Conservation (phyloP, 2,113 vertebrate genomes). For the Theropithecus gelada region DNA sequence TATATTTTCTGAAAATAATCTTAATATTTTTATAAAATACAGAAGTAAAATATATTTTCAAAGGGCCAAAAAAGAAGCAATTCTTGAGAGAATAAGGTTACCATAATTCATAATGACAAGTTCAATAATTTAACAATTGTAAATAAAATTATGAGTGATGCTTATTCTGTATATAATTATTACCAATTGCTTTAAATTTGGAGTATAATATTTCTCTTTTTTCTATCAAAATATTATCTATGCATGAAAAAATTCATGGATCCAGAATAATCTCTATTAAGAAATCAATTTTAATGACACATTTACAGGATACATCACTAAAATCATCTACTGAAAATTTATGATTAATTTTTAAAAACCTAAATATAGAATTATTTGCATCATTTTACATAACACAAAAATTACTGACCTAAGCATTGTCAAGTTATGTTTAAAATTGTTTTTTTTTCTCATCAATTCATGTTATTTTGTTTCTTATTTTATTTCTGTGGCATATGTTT, state of each 20-base stretch:
- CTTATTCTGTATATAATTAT: not conserved
- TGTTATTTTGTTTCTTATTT: not conserved
- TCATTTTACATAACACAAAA: not conserved
- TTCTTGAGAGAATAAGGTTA: not conserved
- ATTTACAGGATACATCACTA: not conserved
- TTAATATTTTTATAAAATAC: not conserved
- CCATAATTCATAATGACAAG: not conserved
- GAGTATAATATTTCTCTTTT: not conserved
- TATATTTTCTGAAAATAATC: not conserved
- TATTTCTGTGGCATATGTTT: not conserved
- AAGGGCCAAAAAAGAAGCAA: not conserved
- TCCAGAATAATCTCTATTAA: not conserved
- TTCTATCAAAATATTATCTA: not conserved
- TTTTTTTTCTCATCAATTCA: not conserved
- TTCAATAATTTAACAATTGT: not conserved
- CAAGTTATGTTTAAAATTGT: not conserved
- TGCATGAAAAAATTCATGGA: not conserved
- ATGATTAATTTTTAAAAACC: not conserved
- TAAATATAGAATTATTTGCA: not conserved
- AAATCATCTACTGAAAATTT: not conserved
- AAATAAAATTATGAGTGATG: not conserved
- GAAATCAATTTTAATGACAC: not conserved
- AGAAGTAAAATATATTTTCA: not conserved
- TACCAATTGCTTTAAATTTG: not conserved
- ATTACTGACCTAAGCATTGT: not conserved